Conservation (phyloP, 2,113 vertebrate genomes). For the Cygnus buccinator region DNA sequence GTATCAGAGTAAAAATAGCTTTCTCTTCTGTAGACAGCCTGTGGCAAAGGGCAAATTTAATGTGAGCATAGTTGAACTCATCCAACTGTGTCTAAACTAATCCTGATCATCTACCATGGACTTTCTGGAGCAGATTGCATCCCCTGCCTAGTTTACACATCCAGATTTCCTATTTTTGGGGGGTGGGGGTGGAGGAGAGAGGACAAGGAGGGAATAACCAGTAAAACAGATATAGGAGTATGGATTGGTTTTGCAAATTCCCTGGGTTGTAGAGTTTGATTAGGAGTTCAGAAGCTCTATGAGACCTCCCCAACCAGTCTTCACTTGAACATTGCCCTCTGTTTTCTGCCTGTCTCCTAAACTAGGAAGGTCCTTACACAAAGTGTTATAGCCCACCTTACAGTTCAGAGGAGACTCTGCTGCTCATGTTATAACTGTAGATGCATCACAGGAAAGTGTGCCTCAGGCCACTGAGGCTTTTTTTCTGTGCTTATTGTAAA, state of each 20-base stretch:
- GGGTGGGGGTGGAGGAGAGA: fast-evolving
- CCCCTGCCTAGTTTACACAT: neutral
- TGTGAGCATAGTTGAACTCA: neutral
- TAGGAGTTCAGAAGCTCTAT: neutral
- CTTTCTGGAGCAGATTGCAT: neutral
- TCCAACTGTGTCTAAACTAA: neutral
- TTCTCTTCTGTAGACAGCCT: neutral
- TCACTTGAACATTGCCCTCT: neutral
- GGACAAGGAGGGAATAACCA: neutral
- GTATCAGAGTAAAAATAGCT: neutral
- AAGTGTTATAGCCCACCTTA: neutral
- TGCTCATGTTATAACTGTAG: neutral
- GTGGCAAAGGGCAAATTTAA: neutral
- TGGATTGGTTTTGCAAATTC: neutral
- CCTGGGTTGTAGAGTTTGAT: fast-evolving
- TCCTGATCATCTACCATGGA: neutral
- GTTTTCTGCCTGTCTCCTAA: neutral
- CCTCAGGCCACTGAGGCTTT: neutral
- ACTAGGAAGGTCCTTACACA: neutral
- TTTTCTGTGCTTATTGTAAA: neutral
- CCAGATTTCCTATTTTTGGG: fast-evolving
- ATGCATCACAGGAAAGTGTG: neutral
- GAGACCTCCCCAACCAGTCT: fast-evolving
- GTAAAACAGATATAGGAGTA: neutral
- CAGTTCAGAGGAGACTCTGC: neutral